Evolutionary conservation across 2,888 invertebrate species (phyloP), one percentile per base, ranked within the genome.

Genomic region (Eubasilissa splendida): DNA sequence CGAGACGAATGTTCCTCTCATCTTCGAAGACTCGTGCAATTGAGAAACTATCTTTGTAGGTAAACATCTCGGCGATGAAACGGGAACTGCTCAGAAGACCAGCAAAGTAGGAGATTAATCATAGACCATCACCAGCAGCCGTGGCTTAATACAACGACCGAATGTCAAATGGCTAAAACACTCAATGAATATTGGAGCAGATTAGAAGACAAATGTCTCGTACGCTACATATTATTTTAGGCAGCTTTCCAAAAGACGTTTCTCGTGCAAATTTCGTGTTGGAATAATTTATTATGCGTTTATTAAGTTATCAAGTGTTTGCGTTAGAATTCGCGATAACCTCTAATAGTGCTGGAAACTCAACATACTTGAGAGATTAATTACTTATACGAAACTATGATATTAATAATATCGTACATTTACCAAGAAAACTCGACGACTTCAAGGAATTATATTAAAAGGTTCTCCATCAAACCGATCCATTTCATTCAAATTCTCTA

Each of bases 141-240:
- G 52, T 50, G 14, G 22, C 31, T 50, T 33, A 9, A 56, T 31
- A 33, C 56, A 56, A 56, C 56, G 7, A 33, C 33, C 58, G 8
- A 73, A 56, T 56, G 58, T 22, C 71, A 22, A 54, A 31, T 73
- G 71, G 42, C 56, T n/a, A 33, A 58, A 73, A 56, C 71, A 73
- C 56, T 73, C 71, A 12, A 73, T 73, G 71, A 42, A 73, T 73
- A 73, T 73, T 33, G 56, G 71, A 58, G 33, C 53, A 54, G 71
- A 73, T 73, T 73, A 56, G n/a, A 73, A 54, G 71, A 73, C 56
- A n/a, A 73, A 73, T 73, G 71, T 33, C 33, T 56, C 54, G 33
- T 8, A 12, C 11, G 31, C 8, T 73, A 31, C 33, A 56, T 31
- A 73, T 56, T 33, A 73, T 31, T 73, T 73, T 73, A 73, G 71